Conservation (phyloP, 2,888 invertebrate genomes). For the Drosophila formosana region DNA sequence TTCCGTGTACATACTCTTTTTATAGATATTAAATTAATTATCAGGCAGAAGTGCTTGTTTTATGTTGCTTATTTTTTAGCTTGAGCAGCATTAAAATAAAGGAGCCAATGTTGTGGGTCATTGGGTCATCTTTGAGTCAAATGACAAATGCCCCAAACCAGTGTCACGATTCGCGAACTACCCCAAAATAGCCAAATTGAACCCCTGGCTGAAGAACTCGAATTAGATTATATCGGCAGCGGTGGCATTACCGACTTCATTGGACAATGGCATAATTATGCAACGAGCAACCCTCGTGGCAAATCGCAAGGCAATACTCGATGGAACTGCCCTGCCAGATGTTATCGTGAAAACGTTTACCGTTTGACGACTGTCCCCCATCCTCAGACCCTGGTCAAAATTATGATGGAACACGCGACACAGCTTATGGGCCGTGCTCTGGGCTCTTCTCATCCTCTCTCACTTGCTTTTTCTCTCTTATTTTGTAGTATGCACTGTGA, state of each 20-base stretch:
- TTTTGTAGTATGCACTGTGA: conserved; percentile 45
- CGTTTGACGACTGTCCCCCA: conserved; percentile 54
- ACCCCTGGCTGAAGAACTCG: conserved; percentile 28
- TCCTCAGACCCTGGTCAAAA: conserved; percentile 25
- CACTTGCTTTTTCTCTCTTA: not conserved
- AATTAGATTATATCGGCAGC: conserved; percentile 76
- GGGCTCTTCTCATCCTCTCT: not conserved
- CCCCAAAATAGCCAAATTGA: conserved; percentile 35
- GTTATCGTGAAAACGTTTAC: conserved; percentile 79
- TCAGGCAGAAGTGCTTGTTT: not conserved
- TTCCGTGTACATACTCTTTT: too few species aligned
- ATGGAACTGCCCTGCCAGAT: conserved; percentile 60
- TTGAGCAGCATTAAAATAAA: conserved; percentile 14
- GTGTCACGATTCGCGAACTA: conserved; percentile 35
- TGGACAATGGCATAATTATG: conserved; percentile 79
- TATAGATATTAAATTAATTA: too few species aligned
- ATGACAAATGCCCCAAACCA: conserved; percentile 11
- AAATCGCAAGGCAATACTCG: conserved; percentile 51
- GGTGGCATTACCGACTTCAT: conserved; percentile 65
- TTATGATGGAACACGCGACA: conserved; percentile 75
- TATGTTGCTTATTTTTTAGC: too few species aligned
- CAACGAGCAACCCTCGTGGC: conserved; percentile 65
- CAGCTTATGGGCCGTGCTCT: conserved; percentile 22
- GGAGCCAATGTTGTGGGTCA: conserved; percentile 59
- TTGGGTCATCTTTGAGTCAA: conserved; percentile 56